Conservation (phyloP, 2,888 invertebrate genomes). For the Sinohyriopsis cumingii region DNA sequence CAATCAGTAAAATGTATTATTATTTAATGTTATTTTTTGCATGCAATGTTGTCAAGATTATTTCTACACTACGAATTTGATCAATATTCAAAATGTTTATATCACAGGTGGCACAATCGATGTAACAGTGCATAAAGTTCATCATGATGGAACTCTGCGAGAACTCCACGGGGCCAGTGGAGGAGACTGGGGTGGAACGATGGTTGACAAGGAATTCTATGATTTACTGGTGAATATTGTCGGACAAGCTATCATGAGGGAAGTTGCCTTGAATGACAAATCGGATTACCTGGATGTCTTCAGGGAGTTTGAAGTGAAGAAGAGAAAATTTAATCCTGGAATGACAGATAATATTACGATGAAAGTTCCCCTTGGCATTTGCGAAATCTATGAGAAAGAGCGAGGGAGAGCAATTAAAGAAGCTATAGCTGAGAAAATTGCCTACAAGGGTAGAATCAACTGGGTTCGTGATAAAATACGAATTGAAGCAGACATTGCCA, state of each 20-base stretch:
- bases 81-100: not conserved
- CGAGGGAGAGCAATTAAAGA: slow-evolving; percentile 17
- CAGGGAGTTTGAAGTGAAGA: slow-evolving; percentile 11
- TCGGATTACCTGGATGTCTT: slow-evolving; percentile 5
- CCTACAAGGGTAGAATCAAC: slow-evolving; percentile 7
- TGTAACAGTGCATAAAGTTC: slow-evolving; percentile 74
- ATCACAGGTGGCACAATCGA: slow-evolving; percentile 74
- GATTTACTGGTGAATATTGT: slow-evolving; percentile 1
- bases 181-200: slow-evolving; percentile 65
- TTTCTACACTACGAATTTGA: too few relatives aligned
- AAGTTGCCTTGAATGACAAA: not conserved
- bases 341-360: not conserved
- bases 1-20: too few relatives aligned
- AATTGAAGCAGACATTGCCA: slow-evolving; percentile 8
- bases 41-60: too few relatives aligned
- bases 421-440: not conserved
- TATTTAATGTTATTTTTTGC: too few relatives aligned
- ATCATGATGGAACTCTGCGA: slow-evolving; percentile 68
- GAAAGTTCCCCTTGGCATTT: slow-evolving; percentile 17
- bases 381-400: slow-evolving; percentile 16
- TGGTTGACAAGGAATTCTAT: slow-evolving; percentile 8
- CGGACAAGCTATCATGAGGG: not conserved
- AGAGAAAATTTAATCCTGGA: not conserved
- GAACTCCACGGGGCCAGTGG: slow-evolving; percentile 76
- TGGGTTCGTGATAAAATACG: slow-evolving; percentile 22